phyloP scores from a whole-genome alignment of 2,888 invertebrate genomes.

The Dasysyrphus albostriatus region DNA sequence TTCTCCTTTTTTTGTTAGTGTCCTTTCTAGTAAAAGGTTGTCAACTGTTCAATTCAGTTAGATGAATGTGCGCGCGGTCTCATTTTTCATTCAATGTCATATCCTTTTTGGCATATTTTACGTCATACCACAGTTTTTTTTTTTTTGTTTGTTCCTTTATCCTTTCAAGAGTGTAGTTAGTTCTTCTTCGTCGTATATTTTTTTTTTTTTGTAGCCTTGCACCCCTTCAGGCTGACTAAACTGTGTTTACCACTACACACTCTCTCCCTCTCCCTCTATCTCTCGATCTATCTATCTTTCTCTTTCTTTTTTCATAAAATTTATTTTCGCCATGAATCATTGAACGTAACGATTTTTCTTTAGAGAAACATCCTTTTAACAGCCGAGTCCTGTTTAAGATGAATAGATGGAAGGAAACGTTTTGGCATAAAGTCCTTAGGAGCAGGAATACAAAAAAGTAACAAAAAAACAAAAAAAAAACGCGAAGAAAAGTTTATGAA shows the following conservation, averaged over 20 bases:
- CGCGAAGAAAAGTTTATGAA: slow-evolving; percentile 2
- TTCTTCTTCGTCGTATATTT: slow-evolving; percentile 14
- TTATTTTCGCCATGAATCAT: slow-evolving; percentile 74
- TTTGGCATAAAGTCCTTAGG: slow-evolving; percentile 57
- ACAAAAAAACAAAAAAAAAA: slow-evolving; percentile 9
- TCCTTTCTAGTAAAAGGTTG: slow-evolving; percentile 71
- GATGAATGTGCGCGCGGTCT: slow-evolving; percentile 73
- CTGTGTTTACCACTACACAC: slow-evolving; percentile 12
- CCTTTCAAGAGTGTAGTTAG: slow-evolving; percentile 9
- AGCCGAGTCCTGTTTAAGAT: slow-evolving; percentile 61
- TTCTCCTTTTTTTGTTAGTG: slow-evolving; percentile 8
- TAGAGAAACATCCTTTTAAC: slow-evolving; percentile 70
- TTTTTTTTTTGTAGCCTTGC: slow-evolving; percentile 42
- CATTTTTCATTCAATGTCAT: slow-evolving; percentile 76
- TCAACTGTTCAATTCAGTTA: slow-evolving; percentile 73
- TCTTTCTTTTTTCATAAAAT: slow-evolving; percentile 31
- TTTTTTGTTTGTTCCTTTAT: slow-evolving; percentile 30
- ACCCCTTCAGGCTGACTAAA: slow-evolving; percentile 53
- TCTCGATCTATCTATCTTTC: background rate
- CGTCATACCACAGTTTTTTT: slow-evolving; percentile 42
- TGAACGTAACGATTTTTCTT: slow-evolving; percentile 71
- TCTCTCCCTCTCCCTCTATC: background rate
- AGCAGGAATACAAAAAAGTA: slow-evolving; percentile 5
- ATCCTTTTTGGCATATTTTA: slow-evolving; percentile 74
- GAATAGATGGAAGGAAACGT: slow-evolving; percentile 71